Conservation (phyloP, 2,888 invertebrate genomes). For the Slavum lentiscoides region DNA sequence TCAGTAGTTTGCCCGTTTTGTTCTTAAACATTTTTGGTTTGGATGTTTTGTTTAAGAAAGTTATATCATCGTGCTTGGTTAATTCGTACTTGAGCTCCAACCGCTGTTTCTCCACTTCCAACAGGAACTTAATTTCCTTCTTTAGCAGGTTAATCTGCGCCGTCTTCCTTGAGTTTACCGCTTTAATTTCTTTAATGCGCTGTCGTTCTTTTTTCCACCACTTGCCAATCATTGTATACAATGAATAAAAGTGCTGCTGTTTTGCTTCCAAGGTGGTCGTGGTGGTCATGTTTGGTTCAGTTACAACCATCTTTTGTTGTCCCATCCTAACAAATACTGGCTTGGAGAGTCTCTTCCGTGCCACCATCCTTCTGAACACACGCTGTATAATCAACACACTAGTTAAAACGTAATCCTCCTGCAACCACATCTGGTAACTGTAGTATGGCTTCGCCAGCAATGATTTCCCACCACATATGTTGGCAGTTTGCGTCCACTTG, state of each 20-base stretch:
- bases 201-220: slow-evolving; percentile 71
- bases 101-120: slow-evolving; percentile 71
- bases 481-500: slow-evolving; percentile 56
- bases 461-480: slow-evolving; percentile 66
- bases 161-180: slow-evolving; percentile 67
- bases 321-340: not conserved
- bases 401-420: not conserved
- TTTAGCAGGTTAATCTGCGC: slow-evolving; percentile 73
- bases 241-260: slow-evolving; percentile 26
- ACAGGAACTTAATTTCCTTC: slow-evolving; percentile 72
- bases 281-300: not conserved
- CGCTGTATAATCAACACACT: slow-evolving; percentile 25
- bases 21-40: slow-evolving; percentile 77
- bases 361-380: not conserved
- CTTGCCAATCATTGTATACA: slow-evolving; percentile 66
- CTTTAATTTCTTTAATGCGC: slow-evolving; percentile 69
- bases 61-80: slow-evolving; percentile 54
- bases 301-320: not conserved
- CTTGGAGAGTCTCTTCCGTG: not conserved
- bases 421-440: slow-evolving; percentile 61
- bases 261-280: slow-evolving; percentile 12
- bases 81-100: slow-evolving; percentile 63
- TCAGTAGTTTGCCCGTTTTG: slow-evolving; percentile 70
- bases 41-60: slow-evolving; percentile 69
- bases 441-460: slow-evolving; percentile 68